Base-by-base conservation (phyloP, 2,888 invertebrate species). In the Incurvaria masculella region DNA sequence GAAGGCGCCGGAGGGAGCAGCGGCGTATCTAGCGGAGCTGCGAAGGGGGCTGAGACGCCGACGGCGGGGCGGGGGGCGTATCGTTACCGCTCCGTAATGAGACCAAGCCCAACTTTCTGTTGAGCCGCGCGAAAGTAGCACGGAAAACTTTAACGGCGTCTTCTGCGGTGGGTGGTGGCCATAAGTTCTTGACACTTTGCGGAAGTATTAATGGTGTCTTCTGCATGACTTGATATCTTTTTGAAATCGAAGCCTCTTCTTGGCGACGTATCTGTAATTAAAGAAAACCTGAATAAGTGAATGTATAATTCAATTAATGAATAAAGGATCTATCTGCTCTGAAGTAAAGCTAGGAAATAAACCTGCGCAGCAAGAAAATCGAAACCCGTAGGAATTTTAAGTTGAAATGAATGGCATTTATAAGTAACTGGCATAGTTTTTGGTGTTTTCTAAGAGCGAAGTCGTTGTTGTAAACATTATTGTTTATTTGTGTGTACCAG, bases 121-220 rank as follows among this genome's bases (percentile, higher is more conserved):
- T 66, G 68, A 68, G 68, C 72, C 69, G 69, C 69, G 69, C 72
- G 72, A 72, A 72, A 72, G 69, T 69, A 73, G 76, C 78, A 73
- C 72, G 76, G 78, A 78, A 78, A 78, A 78, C 78, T 78, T 78
- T 75, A 76, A 75, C 78, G 69, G 75, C 76, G 74, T 76, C 78
- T 76, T 75, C 69, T 64, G 53, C 42, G 58, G 52, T 57, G 38
- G 59, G 64, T 55, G 2, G 2, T 50, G 58, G 33, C 21, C 2
- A 6, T 53, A 3, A 1, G 0, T 3, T 48, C 49, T 73, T 72
- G 72, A 63, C 69, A 63, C 65, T 51, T 53, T 51, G 44, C 48
- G n/a, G n/a, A n/a, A n/a, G n/a, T n/a, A n/a, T n/a, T n/a, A n/a
- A n/a, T n/a, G n/a, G n/a, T n/a, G n/a, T n/a, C n/a, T n/a, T n/a